A percentile compares a stretch with the other conserved stretches of the same genome.
Evolutionary conservation across 2,113 vertebrate species (phyloP).

Genomic region (Copsychus sechellarum): DNA sequence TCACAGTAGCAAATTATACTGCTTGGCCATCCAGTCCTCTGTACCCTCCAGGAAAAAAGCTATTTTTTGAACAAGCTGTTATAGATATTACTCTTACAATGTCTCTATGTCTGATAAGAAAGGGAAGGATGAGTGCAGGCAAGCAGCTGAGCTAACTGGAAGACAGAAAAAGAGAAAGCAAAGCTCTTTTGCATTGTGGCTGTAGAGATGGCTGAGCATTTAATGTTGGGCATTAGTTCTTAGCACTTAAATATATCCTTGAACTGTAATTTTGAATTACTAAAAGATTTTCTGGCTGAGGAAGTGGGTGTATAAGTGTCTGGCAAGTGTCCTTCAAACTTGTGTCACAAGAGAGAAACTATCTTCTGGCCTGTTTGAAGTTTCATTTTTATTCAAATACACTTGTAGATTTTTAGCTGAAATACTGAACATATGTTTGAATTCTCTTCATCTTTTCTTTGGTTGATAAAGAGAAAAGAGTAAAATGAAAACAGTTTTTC

Average conservation of each 20-base stretch:
- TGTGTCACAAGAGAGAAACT: not conserved
- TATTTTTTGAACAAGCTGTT: conserved; percentile 27
- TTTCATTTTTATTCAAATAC: not conserved
- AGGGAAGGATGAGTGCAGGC: not conserved
- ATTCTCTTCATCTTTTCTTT: conserved; percentile 23
- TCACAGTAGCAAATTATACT: not conserved
- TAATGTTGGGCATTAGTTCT: not conserved
- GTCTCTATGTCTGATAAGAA: not conserved
- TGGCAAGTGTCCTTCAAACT: not conserved
- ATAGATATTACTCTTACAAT: not conserved
- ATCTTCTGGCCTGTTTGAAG: not conserved
- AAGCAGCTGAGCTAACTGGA: not conserved
- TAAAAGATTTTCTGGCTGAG: not conserved
- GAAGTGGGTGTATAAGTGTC: not conserved
- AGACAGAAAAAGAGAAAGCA: not conserved
- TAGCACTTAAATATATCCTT: not conserved
- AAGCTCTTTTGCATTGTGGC: not conserved
- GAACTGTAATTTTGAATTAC: not conserved
- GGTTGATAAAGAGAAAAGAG: not conserved
- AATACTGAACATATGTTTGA: not conserved
- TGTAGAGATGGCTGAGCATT: not conserved
- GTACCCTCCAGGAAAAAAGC: not conserved
- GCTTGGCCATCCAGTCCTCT: not conserved
- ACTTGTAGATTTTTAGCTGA: not conserved
- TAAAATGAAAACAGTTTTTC: conserved; percentile 15